Conservation (phyloP, 2,888 invertebrate genomes). For the Drosophila pegasa region DNA sequence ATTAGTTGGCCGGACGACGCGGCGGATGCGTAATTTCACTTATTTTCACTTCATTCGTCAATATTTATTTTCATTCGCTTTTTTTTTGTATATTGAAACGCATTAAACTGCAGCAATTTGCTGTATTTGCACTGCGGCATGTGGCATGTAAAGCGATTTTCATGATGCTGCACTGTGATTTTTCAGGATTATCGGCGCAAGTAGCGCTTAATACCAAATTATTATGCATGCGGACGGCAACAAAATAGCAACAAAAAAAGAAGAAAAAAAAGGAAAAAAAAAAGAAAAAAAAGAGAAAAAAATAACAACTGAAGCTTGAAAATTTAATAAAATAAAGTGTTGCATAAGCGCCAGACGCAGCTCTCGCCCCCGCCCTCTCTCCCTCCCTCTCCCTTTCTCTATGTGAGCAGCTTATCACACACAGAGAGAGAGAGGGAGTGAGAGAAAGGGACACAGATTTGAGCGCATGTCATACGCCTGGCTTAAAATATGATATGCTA, state of each 20-base stretch:
- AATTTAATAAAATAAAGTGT: constrained; percentile 20
- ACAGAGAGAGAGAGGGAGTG: constrained; percentile 1
- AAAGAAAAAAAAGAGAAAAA: background rate
- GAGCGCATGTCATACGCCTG: constrained; percentile 13
- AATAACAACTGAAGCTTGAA: constrained; percentile 19
- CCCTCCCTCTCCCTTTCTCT: background rate
- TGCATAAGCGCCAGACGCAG: constrained; percentile 46
- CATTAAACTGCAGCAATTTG: constrained; percentile 37
- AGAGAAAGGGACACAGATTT: background rate
- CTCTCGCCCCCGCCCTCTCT: background rate
- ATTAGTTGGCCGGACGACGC: constrained; percentile 43
- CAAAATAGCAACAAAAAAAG: constrained; percentile 16
- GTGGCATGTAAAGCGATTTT: constrained; percentile 55
- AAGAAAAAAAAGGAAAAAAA: constrained; percentile 9
- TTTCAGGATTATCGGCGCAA: constrained; percentile 66
- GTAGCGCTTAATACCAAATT: constrained; percentile 73
- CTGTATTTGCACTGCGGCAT: constrained; percentile 16
- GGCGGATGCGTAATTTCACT: constrained; percentile 55
- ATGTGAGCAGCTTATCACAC: constrained; percentile 24
- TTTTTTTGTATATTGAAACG: constrained; percentile 21
- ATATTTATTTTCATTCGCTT: constrained; percentile 52
- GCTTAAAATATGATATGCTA: constrained; percentile 38
- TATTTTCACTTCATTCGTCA: constrained; percentile 1
- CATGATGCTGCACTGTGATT: constrained; percentile 58
- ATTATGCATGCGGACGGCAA: constrained; percentile 75